Conservation (phyloP, 2,888 invertebrate species). For the Pandemis heparana region DNA sequence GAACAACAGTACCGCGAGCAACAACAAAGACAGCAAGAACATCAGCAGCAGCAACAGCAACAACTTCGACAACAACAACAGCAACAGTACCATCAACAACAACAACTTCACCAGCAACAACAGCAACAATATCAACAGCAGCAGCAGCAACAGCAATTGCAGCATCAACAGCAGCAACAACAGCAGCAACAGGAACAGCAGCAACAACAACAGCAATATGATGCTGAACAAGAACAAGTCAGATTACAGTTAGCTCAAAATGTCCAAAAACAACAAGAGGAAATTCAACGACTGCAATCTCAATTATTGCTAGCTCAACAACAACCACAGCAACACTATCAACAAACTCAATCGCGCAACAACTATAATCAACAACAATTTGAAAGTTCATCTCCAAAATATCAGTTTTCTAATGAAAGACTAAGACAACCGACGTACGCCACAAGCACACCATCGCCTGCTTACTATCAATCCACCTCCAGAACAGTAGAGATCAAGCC, state of each 20-base stretch:
- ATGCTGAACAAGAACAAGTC: constrained; percentile 75
- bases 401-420: constrained; percentile 76
- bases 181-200: constrained; percentile 58
- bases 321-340: constrained; percentile 60
- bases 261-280: constrained; percentile 83
- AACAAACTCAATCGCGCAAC: constrained; percentile 53
- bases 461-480: constrained; percentile 75
- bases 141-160: constrained; percentile 57
- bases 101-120: constrained; percentile 57
- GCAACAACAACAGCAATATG: constrained; percentile 72
- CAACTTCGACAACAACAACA: constrained; percentile 52
- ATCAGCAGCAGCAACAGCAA: constrained; percentile 52
- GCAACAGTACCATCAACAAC: constrained; percentile 52
- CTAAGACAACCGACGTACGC: constrained; percentile 66
- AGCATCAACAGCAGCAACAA: constrained; percentile 57
- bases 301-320: constrained; percentile 74
- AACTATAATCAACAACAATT: constrained; percentile 65
- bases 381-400: constrained; percentile 68
- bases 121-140: constrained; percentile 61
- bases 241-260: constrained; percentile 76
- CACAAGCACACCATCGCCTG: constrained; percentile 68
- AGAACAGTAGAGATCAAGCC: constrained; percentile 80
- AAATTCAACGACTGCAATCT: constrained; percentile 79
- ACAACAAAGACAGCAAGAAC: constrained; percentile 46
- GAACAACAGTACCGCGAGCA: constrained; percentile 45